Percentiles rank a stretch among this genome's conserved stretches.
These are phyloP conservation scores for Pseudorhombus dupliciocellatus DNA, from an alignment of 2,113 vertebrate genomes.

Conservation along the genomic window DNA sequence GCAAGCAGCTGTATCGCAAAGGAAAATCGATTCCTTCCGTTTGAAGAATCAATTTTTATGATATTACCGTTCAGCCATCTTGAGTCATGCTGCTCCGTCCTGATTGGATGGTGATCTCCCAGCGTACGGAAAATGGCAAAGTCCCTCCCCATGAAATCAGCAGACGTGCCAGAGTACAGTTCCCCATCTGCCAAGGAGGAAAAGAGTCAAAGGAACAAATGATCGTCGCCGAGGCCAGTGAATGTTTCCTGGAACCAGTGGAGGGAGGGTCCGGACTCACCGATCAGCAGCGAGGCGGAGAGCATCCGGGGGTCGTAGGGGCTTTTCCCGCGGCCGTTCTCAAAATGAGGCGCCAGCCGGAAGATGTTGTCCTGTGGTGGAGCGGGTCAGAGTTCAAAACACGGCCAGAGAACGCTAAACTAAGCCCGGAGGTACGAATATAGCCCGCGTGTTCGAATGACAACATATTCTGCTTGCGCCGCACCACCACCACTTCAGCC, in stretches of 20 bases:
- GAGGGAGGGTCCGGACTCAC: slow-evolving; percentile 76
- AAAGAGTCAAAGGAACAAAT: slow-evolving; percentile 44
- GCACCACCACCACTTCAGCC: neutral
- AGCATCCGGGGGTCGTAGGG: slow-evolving; percentile 97
- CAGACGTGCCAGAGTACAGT: slow-evolving; percentile 95
- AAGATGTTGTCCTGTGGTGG: slow-evolving; percentile 91
- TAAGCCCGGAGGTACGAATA: slow-evolving; percentile 47
- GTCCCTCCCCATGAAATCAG: slow-evolving; percentile 98
- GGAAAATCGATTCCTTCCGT: too few species aligned
- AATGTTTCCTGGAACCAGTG: slow-evolving; percentile 42
- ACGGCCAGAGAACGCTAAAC: slow-evolving; percentile 41
- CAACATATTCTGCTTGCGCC: slow-evolving; percentile 40
- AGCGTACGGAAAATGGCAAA: slow-evolving; percentile 98
- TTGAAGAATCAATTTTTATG: too few species aligned
- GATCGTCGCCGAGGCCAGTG: slow-evolving; percentile 7
- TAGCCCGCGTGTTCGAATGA: slow-evolving; percentile 59
- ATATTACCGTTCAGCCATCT: slow-evolving; percentile 95
- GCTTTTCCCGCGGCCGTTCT: slow-evolving; percentile 97
- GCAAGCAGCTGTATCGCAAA: too few species aligned
- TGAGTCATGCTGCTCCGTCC: slow-evolving; percentile 97
- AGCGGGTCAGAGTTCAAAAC: slow-evolving; percentile 62
- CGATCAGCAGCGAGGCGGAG: slow-evolving; percentile 93
- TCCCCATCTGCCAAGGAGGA: slow-evolving; percentile 88
- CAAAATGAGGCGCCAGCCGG: slow-evolving; percentile 90
- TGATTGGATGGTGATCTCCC: slow-evolving; percentile 94